Conservation (phyloP, 2,797 vertebrate species). For the Oreochromis grahami region DNA sequence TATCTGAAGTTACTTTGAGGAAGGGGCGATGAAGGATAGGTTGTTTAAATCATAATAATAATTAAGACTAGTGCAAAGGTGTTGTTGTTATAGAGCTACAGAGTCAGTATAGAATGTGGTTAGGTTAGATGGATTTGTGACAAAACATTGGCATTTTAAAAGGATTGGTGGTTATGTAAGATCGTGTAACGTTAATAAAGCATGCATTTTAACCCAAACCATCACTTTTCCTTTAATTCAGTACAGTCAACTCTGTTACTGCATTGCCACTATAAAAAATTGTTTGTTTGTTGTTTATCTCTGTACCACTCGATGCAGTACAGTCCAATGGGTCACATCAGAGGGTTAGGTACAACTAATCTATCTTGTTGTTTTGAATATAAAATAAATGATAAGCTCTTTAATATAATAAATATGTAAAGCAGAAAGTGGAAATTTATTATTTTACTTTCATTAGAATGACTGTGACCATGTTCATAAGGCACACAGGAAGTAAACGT, state of each 20-base stretch:
- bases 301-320: background rate
- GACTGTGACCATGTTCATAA: background rate
- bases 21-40: too few species aligned
- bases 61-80: background rate
- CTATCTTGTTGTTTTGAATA: background rate
- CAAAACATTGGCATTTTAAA: background rate
- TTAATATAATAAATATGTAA: background rate
- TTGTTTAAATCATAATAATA: background rate
- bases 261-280: background rate
- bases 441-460: background rate
- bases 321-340: background rate
- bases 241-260: background rate
- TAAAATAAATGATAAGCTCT: background rate
- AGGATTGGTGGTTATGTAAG: background rate
- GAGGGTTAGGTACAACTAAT: background rate
- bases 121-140: background rate
- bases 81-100: background rate
- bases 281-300: background rate
- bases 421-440: background rate
- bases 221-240: background rate
- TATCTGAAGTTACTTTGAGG: too few species aligned
- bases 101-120: background rate
- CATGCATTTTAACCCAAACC: background rate
- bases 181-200: background rate
- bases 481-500: background rate